Evolutionary conservation across 2,888 invertebrate genomes (phyloP).

Genomic region (Parascotia fuliginaria): DNA sequence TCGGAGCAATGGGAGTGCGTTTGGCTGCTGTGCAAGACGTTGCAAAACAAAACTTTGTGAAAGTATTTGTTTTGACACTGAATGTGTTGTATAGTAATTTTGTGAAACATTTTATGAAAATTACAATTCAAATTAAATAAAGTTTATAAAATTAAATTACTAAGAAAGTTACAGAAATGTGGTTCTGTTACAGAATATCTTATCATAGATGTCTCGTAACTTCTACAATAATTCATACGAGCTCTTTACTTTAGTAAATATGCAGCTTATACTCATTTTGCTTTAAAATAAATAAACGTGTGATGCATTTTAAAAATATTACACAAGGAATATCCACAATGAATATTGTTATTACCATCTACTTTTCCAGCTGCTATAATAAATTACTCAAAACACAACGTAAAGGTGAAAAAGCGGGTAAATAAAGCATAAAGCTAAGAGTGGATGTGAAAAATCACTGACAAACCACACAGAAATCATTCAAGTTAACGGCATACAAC

Average conservation of each 20-base stretch:
- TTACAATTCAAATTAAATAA: constrained; percentile 15
- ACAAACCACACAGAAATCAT: constrained; percentile 72
- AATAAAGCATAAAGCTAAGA: constrained; percentile 53
- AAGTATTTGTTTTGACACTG: too few relatives aligned
- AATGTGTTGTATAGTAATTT: constrained; percentile 21
- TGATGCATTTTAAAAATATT: too few relatives aligned
- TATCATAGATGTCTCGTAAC: constrained; percentile 4
- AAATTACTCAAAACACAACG: constrained; percentile 6
- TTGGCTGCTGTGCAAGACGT: too few relatives aligned
- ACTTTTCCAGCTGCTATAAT: constrained; percentile 20
- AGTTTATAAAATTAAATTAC: constrained; percentile 15
- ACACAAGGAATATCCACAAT: constrained; percentile 19
- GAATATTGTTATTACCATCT: constrained; percentile 11
- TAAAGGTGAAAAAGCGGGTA: constrained; percentile 36
- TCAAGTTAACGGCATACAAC: constrained; percentile 74
- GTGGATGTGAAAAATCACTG: constrained; percentile 65
- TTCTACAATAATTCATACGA: constrained; percentile 6
- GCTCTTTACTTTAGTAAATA: not conserved
- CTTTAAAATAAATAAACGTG: too few relatives aligned
- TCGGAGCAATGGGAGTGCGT: too few relatives aligned
- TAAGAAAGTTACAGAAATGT: constrained; percentile 22
- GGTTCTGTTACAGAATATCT: constrained; percentile 20
- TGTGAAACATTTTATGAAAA: constrained; percentile 24
- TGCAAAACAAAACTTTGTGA: too few relatives aligned
- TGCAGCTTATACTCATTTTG: too few relatives aligned